Conservation (phyloP, 2,797 vertebrate genomes). For the Nannoperca australis region DNA sequence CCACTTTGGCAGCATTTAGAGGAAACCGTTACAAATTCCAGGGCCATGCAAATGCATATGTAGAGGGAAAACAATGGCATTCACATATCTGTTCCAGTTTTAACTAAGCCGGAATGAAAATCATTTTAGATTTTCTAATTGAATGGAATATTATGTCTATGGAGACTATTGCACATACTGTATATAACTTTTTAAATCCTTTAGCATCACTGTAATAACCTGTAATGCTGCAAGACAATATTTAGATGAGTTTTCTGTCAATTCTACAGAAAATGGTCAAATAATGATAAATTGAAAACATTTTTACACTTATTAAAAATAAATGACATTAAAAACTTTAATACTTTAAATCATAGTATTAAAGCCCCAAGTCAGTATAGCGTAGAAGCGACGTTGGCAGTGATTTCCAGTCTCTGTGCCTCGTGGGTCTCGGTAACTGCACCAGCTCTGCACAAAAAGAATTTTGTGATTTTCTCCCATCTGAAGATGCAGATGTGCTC, state of each 20-base stretch:
- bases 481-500: conserved; percentile 60
- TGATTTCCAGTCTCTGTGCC: conserved; percentile 8
- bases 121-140: conserved; percentile 31
- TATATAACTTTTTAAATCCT: conserved; percentile 16
- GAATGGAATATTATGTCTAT: conserved; percentile 33
- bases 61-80: conserved; percentile 53
- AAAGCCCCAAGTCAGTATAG: background rate
- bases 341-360: background rate
- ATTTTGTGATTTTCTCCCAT: conserved; percentile 35
- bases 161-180: background rate
- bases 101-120: conserved; percentile 34
- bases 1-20: conserved; percentile 64
- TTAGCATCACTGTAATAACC: background rate
- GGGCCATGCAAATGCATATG: conserved; percentile 57
- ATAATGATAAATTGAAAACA: background rate
- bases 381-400: background rate
- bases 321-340: background rate
- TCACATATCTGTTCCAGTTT: conserved; percentile 46
- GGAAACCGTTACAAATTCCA: conserved; percentile 54
- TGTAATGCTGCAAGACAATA: background rate
- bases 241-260: background rate
- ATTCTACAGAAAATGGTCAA: background rate
- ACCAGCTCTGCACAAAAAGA: conserved; percentile 11
- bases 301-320: background rate
- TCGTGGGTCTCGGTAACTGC: conserved; percentile 10